Percentiles rank a stretch among this genome's conserved stretches.
Evolutionary conservation across 2,888 invertebrate genomes (phyloP).

Genomic region (Folsomia manolachei): DNA sequence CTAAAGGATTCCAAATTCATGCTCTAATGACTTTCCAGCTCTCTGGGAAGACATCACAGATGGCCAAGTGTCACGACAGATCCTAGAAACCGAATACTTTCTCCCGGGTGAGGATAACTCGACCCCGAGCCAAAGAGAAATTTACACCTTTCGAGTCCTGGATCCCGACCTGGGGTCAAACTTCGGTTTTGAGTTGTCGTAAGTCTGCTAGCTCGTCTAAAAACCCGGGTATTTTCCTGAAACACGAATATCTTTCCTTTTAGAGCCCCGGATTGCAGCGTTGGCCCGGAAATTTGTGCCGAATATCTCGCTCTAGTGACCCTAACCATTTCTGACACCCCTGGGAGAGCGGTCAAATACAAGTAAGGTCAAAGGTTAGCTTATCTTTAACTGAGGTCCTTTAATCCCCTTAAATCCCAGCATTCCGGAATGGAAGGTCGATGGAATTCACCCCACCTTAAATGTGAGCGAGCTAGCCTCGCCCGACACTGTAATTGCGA

Average conservation of each 20-base stretch:
- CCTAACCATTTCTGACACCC: conserved; percentile 14
- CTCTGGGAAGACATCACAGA: conserved; percentile 18
- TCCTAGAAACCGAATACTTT: conserved; percentile 13
- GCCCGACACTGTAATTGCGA: not conserved
- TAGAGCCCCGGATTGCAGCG: not conserved
- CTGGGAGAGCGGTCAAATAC: conserved; percentile 13
- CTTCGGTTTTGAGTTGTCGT: conserved; percentile 62
- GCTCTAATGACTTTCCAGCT: no score
- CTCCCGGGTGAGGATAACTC: conserved; percentile 14
- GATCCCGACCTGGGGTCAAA: conserved; percentile 64
- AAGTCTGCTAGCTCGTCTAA: conserved; percentile 52
- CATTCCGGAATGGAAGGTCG: not conserved
- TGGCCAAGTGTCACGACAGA: not conserved
- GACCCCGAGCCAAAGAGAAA: conserved; percentile 22
- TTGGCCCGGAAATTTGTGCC: conserved; percentile 9
- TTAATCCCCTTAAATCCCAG: no score
- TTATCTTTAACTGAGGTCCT: not conserved
- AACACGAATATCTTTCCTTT: not conserved
- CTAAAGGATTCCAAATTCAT: not conserved
- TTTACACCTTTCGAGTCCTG: conserved; percentile 57
- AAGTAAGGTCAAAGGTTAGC: not conserved
- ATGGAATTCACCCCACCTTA: not conserved
- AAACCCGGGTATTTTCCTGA: not conserved
- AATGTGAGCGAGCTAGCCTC: not conserved
- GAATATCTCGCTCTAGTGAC: conserved; percentile 4